Evolutionary conservation across 2,113 vertebrate genomes (phyloP), one percentile per base, ranked within the genome.

Genomic region (Paradisaea rubra): DNA sequence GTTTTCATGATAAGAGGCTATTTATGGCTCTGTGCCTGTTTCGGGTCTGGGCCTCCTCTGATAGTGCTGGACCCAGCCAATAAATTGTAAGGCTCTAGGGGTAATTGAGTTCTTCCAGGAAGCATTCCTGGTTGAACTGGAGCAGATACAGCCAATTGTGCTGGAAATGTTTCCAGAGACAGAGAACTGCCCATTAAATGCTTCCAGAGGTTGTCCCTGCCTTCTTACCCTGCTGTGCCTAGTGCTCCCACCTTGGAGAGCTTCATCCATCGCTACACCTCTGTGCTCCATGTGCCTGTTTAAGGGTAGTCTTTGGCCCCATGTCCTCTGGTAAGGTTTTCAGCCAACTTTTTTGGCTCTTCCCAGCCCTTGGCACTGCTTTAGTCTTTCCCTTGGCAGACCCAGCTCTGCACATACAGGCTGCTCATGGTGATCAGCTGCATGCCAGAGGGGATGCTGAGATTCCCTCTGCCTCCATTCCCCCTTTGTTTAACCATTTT

Each of bases 71-170:
- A 47, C 81, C 59, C 89, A 72, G 81, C 59, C 82, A 86, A 71
- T 83, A 73, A 82, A 54, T 83, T 59, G 30, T 66, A 47, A 88
- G 79, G 80, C 86, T 69, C 39, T 56, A 7, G 82, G 88, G 82
- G 64, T 94, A 86, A 88, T 93, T 33, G 19, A 70, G 76, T 83
- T 96, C 86, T 94, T 93, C 44, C 60, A 95, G 88, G 86, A 91
- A 95, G 68, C 85, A 66, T 95, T 96, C 66, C 42, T 86, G 30
- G 37, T 82, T 90, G 82, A 86, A 71, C 90, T 86, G 86, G 61
- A 95, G 88, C 80, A 92, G 90, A 94, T 65, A 83, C 42, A 90
- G 79, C 57, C 88, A 90, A 7, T 59, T 4, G 0, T 85, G 92
- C 57, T 95, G 68, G 81, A 88, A 78, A 64, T 59, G 72, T 83